phyloP scores from a whole-genome alignment of 2,797 vertebrate species.

The Sebastes diaconus region DNA sequence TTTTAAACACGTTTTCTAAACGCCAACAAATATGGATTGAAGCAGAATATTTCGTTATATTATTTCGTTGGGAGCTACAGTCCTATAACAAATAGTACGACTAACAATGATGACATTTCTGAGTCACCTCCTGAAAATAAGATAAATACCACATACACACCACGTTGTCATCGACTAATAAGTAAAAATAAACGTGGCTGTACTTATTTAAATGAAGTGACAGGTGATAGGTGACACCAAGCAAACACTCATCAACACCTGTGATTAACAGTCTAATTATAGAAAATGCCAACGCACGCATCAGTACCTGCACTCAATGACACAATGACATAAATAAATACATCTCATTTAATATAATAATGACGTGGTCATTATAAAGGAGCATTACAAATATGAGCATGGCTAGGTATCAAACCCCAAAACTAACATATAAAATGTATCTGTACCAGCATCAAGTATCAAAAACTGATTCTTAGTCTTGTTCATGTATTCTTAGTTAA shows the following conservation, averaged over 20 bases:
- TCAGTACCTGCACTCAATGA: background rate
- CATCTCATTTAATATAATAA: background rate
- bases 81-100: background rate
- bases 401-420: background rate
- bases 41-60: too few species aligned
- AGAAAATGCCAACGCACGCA: fast-evolving
- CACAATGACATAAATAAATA: background rate
- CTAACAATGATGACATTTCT: background rate
- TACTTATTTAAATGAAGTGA: background rate
- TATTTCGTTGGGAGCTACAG: background rate
- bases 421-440: background rate
- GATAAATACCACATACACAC: background rate
- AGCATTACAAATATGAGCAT: background rate
- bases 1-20: too few species aligned
- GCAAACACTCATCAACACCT: conserved; percentile 3
- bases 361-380: background rate
- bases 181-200: background rate
- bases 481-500: background rate
- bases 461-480: background rate
- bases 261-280: background rate
- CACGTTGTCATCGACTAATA: background rate
- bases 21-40: too few species aligned
- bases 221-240: background rate
- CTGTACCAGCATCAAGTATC: background rate
- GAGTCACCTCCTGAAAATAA: background rate